phyloP scores from a whole-genome alignment of 2,888 invertebrate genomes.

The Laspeyria flexula region DNA sequence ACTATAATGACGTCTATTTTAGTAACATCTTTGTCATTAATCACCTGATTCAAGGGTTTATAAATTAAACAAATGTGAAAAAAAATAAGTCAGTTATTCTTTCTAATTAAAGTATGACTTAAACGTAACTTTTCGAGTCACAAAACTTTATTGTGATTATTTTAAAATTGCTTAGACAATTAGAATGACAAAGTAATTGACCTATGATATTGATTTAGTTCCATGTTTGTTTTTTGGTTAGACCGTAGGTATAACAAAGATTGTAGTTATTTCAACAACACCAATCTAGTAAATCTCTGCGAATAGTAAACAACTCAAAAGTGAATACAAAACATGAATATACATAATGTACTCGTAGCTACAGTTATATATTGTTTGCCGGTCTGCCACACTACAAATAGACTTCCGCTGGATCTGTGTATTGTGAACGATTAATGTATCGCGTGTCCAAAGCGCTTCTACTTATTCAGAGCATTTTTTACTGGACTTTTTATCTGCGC shows the following conservation, averaged over 20 bases:
- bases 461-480: conserved; percentile 78
- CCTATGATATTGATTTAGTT: no score
- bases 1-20: conserved; percentile 38
- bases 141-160: no score
- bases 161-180: no score
- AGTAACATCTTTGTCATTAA: conserved; percentile 51
- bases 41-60: conserved; percentile 39
- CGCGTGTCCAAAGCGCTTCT: conserved; percentile 65
- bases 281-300: no score
- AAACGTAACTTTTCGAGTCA: no score
- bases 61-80: neutral
- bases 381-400: conserved; percentile 50
- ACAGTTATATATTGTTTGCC: conserved; percentile 53
- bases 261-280: no score
- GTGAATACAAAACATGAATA: no score
- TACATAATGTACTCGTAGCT: conserved; percentile 47
- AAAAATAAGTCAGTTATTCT: neutral
- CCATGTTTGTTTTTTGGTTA: no score
- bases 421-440: conserved; percentile 54
- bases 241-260: no score
- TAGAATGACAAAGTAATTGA: no score
- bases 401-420: conserved; percentile 62
- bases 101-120: neutral
- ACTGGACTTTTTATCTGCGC: conserved; percentile 70
- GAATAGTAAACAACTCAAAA: no score